Evolutionary conservation across 37 sponge, comb jelly and placozoan genomes (phyloP).

Genomic region (Tethya wilhelma): DNA sequence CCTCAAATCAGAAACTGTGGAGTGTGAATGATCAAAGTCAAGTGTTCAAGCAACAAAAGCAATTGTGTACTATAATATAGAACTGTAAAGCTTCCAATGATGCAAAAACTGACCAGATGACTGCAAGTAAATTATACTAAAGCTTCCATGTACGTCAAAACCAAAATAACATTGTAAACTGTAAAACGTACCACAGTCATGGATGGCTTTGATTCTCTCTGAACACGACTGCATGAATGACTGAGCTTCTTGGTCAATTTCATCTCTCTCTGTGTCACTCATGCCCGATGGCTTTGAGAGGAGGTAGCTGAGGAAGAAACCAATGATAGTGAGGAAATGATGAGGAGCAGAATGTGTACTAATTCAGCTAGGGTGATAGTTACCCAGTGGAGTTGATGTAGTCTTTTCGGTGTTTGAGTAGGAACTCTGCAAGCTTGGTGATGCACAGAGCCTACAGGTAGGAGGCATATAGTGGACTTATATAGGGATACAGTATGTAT

Average conservation of each 20-base stretch:
- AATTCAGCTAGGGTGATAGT: too few relatives aligned
- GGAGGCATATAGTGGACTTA: background rate
- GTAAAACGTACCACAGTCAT: constrained; percentile 2
- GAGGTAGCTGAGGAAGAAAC: constrained; percentile 24
- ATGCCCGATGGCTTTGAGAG: constrained; percentile 14
- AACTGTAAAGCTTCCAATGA: too few relatives aligned
- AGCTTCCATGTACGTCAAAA: too few relatives aligned
- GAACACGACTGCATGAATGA: constrained; percentile 65
- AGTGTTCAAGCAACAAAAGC: too few relatives aligned
- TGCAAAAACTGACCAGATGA: too few relatives aligned
- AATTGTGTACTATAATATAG: background rate
- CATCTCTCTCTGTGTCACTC: constrained; percentile 78
- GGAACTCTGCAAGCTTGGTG: constrained; percentile 53
- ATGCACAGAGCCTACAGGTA: constrained; percentile 35
- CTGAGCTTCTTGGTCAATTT: constrained; percentile 70
- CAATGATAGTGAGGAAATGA: background rate
- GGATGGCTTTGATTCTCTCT: constrained; percentile 41
- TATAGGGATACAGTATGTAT: background rate
- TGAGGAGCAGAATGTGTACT: background rate
- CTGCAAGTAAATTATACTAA: too few relatives aligned
- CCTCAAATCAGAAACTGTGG: background rate
- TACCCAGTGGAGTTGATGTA: constrained; percentile 76
- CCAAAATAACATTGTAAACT: background rate
- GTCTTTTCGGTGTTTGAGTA: constrained; percentile 67
- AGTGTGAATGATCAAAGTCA: background rate